phyloP scores from a whole-genome alignment of 2,113 vertebrate species.

The Neofelis nebulosa region DNA sequence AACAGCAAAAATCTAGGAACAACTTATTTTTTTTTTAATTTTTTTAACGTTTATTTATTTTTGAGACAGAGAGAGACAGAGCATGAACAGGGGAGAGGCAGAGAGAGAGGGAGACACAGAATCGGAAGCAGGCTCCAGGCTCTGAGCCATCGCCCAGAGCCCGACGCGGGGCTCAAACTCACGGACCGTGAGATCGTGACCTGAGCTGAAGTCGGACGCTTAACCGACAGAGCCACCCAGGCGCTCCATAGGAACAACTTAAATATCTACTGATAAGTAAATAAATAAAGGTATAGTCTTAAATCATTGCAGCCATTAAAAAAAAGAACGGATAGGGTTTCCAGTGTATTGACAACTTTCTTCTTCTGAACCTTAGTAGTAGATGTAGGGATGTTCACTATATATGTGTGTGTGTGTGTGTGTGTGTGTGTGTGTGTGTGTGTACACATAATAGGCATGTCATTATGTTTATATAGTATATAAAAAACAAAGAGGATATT shows the following conservation, averaged over 20 bases:
- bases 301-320: background rate
- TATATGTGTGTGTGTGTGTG: too few relatives aligned
- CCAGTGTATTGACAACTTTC: background rate
- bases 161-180: too few relatives aligned
- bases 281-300: background rate
- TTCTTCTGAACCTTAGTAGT: background rate
- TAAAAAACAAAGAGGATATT: background rate
- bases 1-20: background rate
- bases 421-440: background rate
- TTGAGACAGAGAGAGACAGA: too few relatives aligned
- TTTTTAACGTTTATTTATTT: too few relatives aligned
- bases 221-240: too few relatives aligned
- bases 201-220: too few relatives aligned
- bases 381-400: background rate
- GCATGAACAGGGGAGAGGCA: too few relatives aligned
- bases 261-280: background rate
- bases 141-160: too few relatives aligned
- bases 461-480: background rate
- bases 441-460: background rate
- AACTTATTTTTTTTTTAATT: background rate
- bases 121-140: too few relatives aligned
- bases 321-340: background rate
- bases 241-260: background rate
- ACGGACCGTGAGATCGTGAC: too few relatives aligned
- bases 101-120: too few relatives aligned